Evolutionary conservation across 1,140 invertebrate species (phyloP), one percentile per base, ranked within the genome.

Genomic region (Metaphire vulgaris): DNA sequence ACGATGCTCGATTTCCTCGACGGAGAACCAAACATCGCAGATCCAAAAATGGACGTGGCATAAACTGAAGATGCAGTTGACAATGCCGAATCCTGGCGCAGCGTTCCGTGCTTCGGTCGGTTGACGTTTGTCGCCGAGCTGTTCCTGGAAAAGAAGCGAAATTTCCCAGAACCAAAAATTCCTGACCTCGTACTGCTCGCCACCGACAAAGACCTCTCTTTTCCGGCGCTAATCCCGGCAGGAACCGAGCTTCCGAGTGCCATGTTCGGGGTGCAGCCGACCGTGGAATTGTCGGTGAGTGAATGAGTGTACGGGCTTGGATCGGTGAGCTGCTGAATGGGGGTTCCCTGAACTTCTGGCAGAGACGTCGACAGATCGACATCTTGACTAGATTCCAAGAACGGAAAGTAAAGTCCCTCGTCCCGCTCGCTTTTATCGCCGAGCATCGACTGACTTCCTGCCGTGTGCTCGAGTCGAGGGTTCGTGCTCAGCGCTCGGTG

Each of bases 361-460:
- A 29, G 31, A 21, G 72, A 73, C n/a, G 33, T 41, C 1, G 34
- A 28, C 72, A 73, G 32, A 41, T 73, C 72, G 0, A 33, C 33
- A 1, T 34, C 72, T 14, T 28, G 41, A 28, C 41, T 34, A 14
- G 72, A 34, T 26, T 73, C 41, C 16, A 73, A 26, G 41, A 73
- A 73, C n/a, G 72, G 72, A 73, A 73, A 73, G 33, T 41, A 73
- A 2, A 34, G 72, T 15, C 56, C 72, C 16, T 73, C 72, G 26
- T 64, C 31, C 33, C 31, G 34, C 26, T 56, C 16, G 32, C 32
- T 31, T 2, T 56, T 34, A 6, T 73, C 72, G 26, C 56, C 72
- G 21, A 28, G 26, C 6, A 33, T 32, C 34, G 2, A 16, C 33
- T 2, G 30, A 2, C 15, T 31, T 12, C 16, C 56, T 14, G n/a